Base-by-base conservation (phyloP, 2,888 invertebrate species). In the Congeria kusceri region DNA sequence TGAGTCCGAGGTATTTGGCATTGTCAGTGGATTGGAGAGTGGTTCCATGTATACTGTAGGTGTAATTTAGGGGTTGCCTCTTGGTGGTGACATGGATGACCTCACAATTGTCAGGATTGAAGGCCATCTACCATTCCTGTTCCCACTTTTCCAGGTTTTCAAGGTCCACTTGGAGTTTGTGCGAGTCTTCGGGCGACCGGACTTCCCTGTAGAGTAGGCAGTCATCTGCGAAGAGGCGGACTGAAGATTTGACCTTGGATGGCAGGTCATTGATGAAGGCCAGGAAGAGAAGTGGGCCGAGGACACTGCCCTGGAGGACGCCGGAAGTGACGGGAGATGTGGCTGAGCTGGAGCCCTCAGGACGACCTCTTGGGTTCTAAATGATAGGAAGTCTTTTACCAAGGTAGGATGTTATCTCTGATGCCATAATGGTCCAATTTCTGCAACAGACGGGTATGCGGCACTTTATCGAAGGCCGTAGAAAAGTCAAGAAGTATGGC, bases 401-500 rank as follows among this genome's bases (percentile, higher is more conserved):
- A 9, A 44, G 9, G 9, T 44, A n/a, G n/a, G n/a, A n/a, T n/a
- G n/a, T n/a, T n/a, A n/a, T n/a, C n/a, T n/a, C n/a, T n/a, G n/a
- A n/a, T n/a, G n/a, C n/a, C n/a, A n/a, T n/a, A n/a, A n/a, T n/a
- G n/a, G n/a, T n/a, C n/a, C n/a, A n/a, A n/a, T n/a, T n/a, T n/a
- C n/a, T n/a, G n/a, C n/a, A n/a, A n/a, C n/a, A n/a, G n/a, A n/a
- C n/a, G n/a, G n/a, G n/a, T 44, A 13, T 44, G 9, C 46, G 11
- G 11, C 9, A 44, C 46, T 44, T 44, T 44, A 44, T 44, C 46
- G 46, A 44, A 44, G 9, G 9, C 46, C 11, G 27, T 65, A 28
- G 28, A 65, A 11, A 49, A 65, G 18, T 47, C 47, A 27, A 49
- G 65, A 3, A 68, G 68, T 5, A 68, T 25, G 3, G 58, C 68